Base-by-base conservation (phyloP, 2,888 invertebrate species). In the Drosophila neonasuta region DNA sequence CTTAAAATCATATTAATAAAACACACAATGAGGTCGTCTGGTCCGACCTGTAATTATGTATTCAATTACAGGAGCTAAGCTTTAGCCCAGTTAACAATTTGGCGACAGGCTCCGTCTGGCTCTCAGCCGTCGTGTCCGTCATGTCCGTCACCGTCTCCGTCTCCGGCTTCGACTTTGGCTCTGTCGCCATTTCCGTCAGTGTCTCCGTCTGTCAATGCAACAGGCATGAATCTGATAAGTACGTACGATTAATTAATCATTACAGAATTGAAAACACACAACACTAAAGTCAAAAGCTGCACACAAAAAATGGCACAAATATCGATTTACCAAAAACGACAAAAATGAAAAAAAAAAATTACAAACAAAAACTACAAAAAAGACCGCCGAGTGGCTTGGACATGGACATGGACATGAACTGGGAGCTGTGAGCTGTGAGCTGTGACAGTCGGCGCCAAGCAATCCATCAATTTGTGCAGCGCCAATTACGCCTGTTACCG, bases 401-500 rank as follows among this genome's bases (percentile, higher is more conserved):
- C 57, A 20, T 34, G 61, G 34, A 42, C 44, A 49, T 34, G 44
- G 17, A 44, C 36, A 42, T 46, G 57, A 30, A 52, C 68, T 71
- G 63, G 52, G 63, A 68, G 70, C 82, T 74, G 77, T 17, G 41
- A 68, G 70, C 82, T 74, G 77, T 17, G 41, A 13, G 69, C 83
- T 74, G 75, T 80, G 80, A 83, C 74, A 84, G 71, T 77, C 86
- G 88, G 89, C 89, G 89, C 89, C 89, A 86, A 75, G 74, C 79
- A 89, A 89, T 89, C 89, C 88, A 89, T 89, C 89, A 89, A 89
- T 89, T 89, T 89, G 73, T 80, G 79, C 73, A 80, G 77, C 79
- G 80, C 80, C 87, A 88, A 88, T 87, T 88, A 83, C 79, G 81
- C 75, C 81, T 82, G 86, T 88, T 84, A 87, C 81, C 65, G 74